A percentile compares a stretch with the other conserved stretches of the same genome.
These are phyloP conservation scores for Actinernus sp. DNA, from an alignment of 92 coral and sea anemone genomes.

Conservation along the genomic window DNA sequence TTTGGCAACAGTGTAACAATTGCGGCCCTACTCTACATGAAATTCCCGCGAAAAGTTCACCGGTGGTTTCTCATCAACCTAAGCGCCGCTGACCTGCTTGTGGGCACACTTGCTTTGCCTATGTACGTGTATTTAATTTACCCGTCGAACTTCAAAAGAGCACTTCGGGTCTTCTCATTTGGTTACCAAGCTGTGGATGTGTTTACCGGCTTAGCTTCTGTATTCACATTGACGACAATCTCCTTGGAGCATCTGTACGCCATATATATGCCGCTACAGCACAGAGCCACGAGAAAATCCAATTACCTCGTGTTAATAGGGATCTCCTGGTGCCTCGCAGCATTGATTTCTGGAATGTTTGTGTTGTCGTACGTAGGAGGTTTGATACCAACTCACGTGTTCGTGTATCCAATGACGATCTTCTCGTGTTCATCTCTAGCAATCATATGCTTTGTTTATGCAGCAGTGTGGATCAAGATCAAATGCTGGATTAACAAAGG, in stretches of 20 bases:
- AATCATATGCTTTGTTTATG: constrained; percentile 55
- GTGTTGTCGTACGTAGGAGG: constrained; percentile 32
- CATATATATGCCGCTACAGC: constrained; percentile 58
- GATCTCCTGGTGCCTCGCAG: constrained; percentile 65
- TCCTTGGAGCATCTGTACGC: constrained; percentile 77
- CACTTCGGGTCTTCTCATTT: constrained; percentile 17
- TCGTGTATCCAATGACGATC: constrained; percentile 51
- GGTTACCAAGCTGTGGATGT: constrained; percentile 61
- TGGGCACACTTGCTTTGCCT: constrained; percentile 77
- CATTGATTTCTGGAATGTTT: constrained; percentile 38
- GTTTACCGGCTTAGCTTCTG: constrained; percentile 77
- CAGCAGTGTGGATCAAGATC: constrained; percentile 68
- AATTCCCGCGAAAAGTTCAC: constrained; percentile 54
- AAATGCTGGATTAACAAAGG: constrained; percentile 53
- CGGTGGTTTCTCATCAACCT: constrained; percentile 72
- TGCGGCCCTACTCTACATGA: constrained; percentile 51
- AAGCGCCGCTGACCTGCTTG: constrained; percentile 79
- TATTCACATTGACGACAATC: constrained; percentile 72
- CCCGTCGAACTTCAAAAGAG: not conserved
- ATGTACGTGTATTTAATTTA: constrained; percentile 65
- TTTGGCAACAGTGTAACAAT: constrained; percentile 62
- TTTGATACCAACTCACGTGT: constrained; percentile 34
- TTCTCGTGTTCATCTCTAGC: constrained; percentile 59
- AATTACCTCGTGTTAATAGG: constrained; percentile 45
- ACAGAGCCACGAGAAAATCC: constrained; percentile 44